Conservation (phyloP, 2,888 invertebrate species). For the Cosmia trapezina region DNA sequence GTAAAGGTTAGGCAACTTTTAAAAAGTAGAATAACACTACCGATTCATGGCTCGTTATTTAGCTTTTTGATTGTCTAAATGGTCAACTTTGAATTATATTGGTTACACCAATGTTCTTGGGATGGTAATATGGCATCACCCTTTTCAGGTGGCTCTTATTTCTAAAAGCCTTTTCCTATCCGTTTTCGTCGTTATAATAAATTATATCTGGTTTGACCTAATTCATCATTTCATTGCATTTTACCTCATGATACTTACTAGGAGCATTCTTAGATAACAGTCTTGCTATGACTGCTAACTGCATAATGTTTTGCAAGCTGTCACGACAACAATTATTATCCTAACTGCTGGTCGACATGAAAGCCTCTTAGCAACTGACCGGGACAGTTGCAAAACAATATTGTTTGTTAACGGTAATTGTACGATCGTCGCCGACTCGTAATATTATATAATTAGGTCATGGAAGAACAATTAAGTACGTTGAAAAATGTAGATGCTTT, state of each 20-base stretch:
- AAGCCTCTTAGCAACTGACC: constrained; percentile 32
- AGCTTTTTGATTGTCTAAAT: too few relatives aligned
- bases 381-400: constrained; percentile 55
- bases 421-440: constrained; percentile 47
- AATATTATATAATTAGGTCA: constrained; percentile 66
- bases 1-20: too few relatives aligned
- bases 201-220: not conserved
- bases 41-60: too few relatives aligned
- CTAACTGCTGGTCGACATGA: constrained; percentile 52
- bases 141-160: not conserved
- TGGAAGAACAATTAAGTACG: constrained; percentile 44
- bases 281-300: constrained; percentile 15
- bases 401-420: constrained; percentile 56
- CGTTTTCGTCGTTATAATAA: not conserved
- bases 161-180: too few relatives aligned
- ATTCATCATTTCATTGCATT: not conserved
- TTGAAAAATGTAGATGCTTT: constrained; percentile 22
- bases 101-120: too few relatives aligned
- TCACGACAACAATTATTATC: constrained; percentile 58
- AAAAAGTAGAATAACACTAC: too few relatives aligned
- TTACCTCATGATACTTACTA: constrained; percentile 4
- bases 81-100: too few relatives aligned
- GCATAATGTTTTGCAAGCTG: constrained; percentile 32
- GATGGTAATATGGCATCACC: not conserved
- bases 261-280: constrained; percentile 33